phyloP scores from a whole-genome alignment of 2,888 invertebrate genomes.

The Pandemis corylana region DNA sequence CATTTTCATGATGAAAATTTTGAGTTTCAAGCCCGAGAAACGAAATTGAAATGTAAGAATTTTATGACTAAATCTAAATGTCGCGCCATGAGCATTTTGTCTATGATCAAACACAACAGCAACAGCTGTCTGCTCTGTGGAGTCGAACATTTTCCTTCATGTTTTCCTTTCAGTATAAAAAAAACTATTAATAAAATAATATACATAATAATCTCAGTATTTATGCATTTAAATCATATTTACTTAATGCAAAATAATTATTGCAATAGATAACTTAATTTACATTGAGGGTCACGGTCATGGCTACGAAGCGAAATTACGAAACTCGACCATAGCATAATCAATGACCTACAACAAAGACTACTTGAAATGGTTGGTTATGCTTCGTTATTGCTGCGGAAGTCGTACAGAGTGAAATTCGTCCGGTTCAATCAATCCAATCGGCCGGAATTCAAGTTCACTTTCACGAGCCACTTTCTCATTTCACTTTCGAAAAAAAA shows the following conservation, averaged over 20 bases:
- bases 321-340: constrained; percentile 41
- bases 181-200: not conserved
- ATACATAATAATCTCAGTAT: not conserved
- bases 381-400: constrained; percentile 53
- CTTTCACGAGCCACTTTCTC: constrained; percentile 75
- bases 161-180: not conserved
- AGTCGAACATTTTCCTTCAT: not conserved
- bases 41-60: not conserved
- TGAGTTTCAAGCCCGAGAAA: not conserved
- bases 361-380: constrained; percentile 54
- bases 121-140: not conserved
- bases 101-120: not conserved
- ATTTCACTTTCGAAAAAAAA: constrained; percentile 74
- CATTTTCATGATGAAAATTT: constrained; percentile 66
- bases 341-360: constrained; percentile 43
- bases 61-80: constrained; percentile 16
- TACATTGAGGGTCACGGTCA: constrained; percentile 46
- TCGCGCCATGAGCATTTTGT: constrained; percentile 17
- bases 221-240: not conserved
- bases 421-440: constrained; percentile 61
- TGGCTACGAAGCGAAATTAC: constrained; percentile 42
- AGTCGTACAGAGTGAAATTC: constrained; percentile 70
- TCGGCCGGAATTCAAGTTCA: constrained; percentile 71
- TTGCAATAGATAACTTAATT: not conserved
- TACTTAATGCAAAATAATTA: not conserved